phyloP scores from a whole-genome alignment of 2,113 vertebrate species.

The Brachypodius melanocephalos region DNA sequence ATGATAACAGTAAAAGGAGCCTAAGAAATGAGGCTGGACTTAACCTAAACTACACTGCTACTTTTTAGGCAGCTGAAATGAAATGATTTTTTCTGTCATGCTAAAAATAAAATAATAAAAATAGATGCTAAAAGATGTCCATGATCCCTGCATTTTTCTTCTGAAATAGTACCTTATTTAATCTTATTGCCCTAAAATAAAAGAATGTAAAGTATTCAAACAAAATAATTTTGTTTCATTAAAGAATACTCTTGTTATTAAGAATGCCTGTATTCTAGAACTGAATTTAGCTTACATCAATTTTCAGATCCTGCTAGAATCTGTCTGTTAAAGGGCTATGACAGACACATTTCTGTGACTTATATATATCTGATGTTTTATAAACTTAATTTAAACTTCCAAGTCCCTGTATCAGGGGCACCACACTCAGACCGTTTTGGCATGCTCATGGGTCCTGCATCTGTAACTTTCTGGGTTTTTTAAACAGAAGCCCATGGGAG shows the following conservation, averaged over 20 bases:
- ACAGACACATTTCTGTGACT: neutral
- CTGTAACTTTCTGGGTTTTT: neutral
- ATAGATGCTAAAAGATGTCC: neutral
- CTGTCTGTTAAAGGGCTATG: neutral
- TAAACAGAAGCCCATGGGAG: neutral
- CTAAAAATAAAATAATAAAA: neutral
- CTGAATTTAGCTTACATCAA: neutral
- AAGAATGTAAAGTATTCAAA: neutral
- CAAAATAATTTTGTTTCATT: neutral
- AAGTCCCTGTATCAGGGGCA: neutral
- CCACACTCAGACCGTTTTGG: neutral
- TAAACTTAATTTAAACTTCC: neutral
- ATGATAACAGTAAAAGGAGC: neutral
- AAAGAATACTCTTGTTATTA: neutral
- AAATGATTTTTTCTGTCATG: neutral
- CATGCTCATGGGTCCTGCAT: neutral
- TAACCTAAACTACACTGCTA: neutral
- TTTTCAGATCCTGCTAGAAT: neutral
- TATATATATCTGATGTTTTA: neutral
- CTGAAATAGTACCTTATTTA: neutral
- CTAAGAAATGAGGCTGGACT: neutral
- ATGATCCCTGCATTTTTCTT: neutral
- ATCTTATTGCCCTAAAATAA: neutral
- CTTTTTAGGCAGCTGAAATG: neutral
- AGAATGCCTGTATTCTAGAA: neutral